Evolutionary conservation across 2,113 vertebrate genomes (phyloP).

Genomic region (Paraplagusia blochii): DNA sequence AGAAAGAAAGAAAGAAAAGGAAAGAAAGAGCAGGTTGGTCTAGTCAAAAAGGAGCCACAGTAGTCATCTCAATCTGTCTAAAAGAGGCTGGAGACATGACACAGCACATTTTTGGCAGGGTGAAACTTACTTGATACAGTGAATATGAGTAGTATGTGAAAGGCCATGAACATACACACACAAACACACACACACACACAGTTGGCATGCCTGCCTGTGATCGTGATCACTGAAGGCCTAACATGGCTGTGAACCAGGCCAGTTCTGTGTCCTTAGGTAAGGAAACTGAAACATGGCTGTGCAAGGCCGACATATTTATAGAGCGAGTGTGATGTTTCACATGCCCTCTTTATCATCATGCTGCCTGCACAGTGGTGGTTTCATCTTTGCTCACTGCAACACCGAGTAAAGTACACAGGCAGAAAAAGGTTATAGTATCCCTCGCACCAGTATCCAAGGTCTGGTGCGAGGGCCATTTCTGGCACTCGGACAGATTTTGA

Average conservation of each 20-base stretch:
- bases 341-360: constrained; percentile 62
- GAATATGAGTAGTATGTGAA: background rate
- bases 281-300: constrained; percentile 54
- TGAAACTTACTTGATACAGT: constrained; percentile 3
- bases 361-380: constrained; percentile 29
- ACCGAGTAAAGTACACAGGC: background rate
- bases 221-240: constrained; percentile 18
- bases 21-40: background rate
- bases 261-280: constrained; percentile 28
- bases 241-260: constrained; percentile 23
- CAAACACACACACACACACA: background rate
- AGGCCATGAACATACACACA: background rate
- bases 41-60: background rate
- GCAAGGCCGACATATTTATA: constrained; percentile 62
- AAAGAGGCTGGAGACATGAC: background rate
- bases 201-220: background rate
- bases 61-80: background rate
- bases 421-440: too few relatives aligned
- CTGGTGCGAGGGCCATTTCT: too few relatives aligned
- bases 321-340: constrained; percentile 72
- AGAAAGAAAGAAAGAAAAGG: background rate
- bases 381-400: constrained; percentile 1
- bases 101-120: background rate
- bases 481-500: too few relatives aligned
- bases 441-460: too few relatives aligned